Conservation (phyloP, 2,113 vertebrate genomes). For the Corynorhinus townsendii region DNA sequence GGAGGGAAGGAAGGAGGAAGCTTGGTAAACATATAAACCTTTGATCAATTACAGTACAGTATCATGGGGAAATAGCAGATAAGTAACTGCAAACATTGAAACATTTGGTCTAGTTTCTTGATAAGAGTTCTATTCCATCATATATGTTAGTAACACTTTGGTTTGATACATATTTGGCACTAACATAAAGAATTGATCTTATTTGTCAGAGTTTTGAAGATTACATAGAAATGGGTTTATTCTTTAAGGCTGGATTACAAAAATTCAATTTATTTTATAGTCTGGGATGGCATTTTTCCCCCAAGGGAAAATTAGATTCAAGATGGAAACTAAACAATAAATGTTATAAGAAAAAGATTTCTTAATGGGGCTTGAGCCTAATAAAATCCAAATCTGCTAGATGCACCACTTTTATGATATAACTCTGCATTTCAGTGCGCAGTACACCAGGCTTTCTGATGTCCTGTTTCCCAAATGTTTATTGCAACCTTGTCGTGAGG, state of each 20-base stretch:
- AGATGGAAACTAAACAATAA: conserved; percentile 38
- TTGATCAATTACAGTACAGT: neutral
- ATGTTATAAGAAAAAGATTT: neutral
- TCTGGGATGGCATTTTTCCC: neutral
- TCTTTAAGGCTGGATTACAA: conserved; percentile 44
- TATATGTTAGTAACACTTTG: conserved; percentile 31
- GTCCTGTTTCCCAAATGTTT: conserved; percentile 1
- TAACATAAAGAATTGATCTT: conserved; percentile 54
- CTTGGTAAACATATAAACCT: neutral
- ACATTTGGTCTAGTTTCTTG: conserved; percentile 7
- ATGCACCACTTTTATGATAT: neutral
- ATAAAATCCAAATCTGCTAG: conserved; percentile 44
- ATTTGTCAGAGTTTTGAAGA: conserved; percentile 52
- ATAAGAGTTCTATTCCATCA: conserved; percentile 9
- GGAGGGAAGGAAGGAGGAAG: too few species aligned
- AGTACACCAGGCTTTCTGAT: neutral
- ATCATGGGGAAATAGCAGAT: neutral
- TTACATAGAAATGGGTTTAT: conserved; percentile 55
- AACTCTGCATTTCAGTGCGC: neutral
- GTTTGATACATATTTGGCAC: conserved; percentile 27
- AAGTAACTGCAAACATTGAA: conserved; percentile 35
- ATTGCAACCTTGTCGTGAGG: conserved; percentile 14
- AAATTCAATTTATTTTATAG: conserved; percentile 57
- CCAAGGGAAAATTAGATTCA: conserved; percentile 58
- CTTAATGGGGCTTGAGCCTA: neutral